Base-by-base conservation (phyloP, 1,140 invertebrate genomes). In the Ips nitidus region DNA sequence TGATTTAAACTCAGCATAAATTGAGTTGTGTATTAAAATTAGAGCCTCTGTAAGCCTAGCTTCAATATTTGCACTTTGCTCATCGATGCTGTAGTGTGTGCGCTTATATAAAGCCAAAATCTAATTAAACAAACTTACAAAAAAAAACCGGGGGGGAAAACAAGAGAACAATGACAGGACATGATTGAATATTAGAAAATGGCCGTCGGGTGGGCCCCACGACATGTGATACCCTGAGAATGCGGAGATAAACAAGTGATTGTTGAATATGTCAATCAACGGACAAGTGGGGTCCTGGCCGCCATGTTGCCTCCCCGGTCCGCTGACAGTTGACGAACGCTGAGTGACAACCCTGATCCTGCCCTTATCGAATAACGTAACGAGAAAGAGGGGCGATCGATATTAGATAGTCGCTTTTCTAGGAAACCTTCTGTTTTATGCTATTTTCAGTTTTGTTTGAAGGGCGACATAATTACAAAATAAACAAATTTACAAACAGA, bases 191-290 rank as follows among this genome's bases (percentile, higher is more conserved):
- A 56, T 65, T 71, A 74, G 56, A 74, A 74, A 73, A 74, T 72
- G 72, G 68, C 71, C 66, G 22, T 36, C 66, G 50, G 57, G 58
- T 45, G 55, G 57, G 38, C 60, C 70, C 37, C 61, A 45, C 65
- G 75, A 69, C 71, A 76, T 63, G 55, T 57, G 73, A 76, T 76
- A 76, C 71, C 69, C 74, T 75, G 75, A 69, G 75, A 76, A 74
- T 72, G 69, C 66, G 56, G 50, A 74, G 71, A 77, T 72, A 74
- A 75, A 77, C 74, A 75, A 71, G 70, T 74, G 77, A 78, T 76
- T 77, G 77, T 74, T 76, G 74, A 76, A 74, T 70, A 70, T 73
- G 77, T 78, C 77, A 77, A 76, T 78, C 77, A 75, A 71, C 76
- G 73, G 66, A 75, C 74, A 74, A 77, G 74, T 74, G 71, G 75